These are phyloP conservation scores for Percina caprodes DNA, from an alignment of 2,113 vertebrate species.

Conservation along the genomic window DNA sequence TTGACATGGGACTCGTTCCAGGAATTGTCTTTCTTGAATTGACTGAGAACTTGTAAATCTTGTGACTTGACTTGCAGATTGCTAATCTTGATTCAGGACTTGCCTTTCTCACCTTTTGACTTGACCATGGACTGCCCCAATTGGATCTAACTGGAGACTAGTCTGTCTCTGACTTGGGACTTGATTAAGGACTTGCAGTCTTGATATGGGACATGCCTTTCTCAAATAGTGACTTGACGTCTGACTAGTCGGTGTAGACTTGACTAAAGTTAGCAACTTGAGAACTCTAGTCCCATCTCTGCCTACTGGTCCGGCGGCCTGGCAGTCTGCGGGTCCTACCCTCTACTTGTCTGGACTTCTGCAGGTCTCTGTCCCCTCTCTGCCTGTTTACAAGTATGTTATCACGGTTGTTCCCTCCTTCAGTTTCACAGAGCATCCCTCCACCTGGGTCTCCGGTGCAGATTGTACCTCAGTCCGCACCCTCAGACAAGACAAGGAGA, in stretches of 20 bases:
- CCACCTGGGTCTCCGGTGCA: slow-evolving; percentile 78
- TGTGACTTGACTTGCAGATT: not conserved
- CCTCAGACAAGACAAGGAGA: slow-evolving; percentile 86
- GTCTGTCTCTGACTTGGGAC: not conserved
- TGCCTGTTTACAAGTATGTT: slow-evolving; percentile 60
- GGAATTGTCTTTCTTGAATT: not conserved
- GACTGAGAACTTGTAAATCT: not conserved
- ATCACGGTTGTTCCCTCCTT: slow-evolving; percentile 72
- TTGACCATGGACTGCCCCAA: not conserved
- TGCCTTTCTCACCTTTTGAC: not conserved
- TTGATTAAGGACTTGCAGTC: not conserved
- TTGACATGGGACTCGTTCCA: not conserved
- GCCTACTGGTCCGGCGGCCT: not conserved
- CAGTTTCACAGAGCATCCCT: slow-evolving; percentile 76
- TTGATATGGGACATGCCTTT: not conserved
- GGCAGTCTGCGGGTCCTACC: too few relatives aligned
- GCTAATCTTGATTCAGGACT: not conserved
- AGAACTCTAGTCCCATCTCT: not conserved
- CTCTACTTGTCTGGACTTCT: not conserved
- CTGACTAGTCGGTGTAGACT: not conserved
- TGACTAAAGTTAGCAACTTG: not conserved
- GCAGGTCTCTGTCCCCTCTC: slow-evolving; percentile 34
- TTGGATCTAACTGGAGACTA: not conserved
- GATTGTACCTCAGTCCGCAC: slow-evolving; percentile 82
- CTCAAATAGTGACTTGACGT: not conserved